A percentile compares a stretch with the other conserved stretches of the same genome.
Evolutionary conservation across 2,797 vertebrate species (phyloP).

Genomic region (Ambastaia sidthimunki): DNA sequence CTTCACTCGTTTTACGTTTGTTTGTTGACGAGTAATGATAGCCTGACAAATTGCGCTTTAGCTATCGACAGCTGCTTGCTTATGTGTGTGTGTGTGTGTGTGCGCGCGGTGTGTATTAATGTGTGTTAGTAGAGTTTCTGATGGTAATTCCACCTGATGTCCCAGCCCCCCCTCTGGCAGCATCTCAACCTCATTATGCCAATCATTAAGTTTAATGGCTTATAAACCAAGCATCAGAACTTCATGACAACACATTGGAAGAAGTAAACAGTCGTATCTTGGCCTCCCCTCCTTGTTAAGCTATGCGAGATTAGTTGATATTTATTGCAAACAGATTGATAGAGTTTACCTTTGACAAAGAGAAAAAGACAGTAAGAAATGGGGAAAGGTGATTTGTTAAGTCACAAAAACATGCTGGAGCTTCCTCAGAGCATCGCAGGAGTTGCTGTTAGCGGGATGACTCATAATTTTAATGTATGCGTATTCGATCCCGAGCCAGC

Average conservation of each 20-base stretch:
- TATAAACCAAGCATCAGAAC: slow-evolving; percentile 61
- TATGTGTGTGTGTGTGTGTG: slow-evolving; percentile 12
- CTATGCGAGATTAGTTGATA: slow-evolving; percentile 15
- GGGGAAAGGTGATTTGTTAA: slow-evolving; percentile 17
- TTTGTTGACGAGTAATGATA: slow-evolving; percentile 55
- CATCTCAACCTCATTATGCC: slow-evolving; percentile 81
- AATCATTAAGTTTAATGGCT: slow-evolving; percentile 78
- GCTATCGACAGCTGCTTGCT: slow-evolving; percentile 35
- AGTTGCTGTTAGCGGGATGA: slow-evolving; percentile 32
- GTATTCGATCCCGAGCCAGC: slow-evolving; percentile 16
- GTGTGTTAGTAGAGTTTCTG: slow-evolving; percentile 58
- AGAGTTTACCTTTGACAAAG: not conserved
- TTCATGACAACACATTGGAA: slow-evolving; percentile 41
- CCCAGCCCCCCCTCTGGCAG: slow-evolving; percentile 72
- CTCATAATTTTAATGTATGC: slow-evolving; percentile 35
- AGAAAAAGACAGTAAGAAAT: not conserved
- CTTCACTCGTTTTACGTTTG: slow-evolving; percentile 7
- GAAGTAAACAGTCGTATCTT: slow-evolving; percentile 47
- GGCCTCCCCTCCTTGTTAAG: not conserved
- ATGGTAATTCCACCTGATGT: slow-evolving; percentile 78
- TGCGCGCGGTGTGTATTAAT: slow-evolving; percentile 12
- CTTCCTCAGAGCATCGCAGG: slow-evolving; percentile 8
- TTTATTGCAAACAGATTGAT: not conserved
- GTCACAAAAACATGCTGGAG: not conserved
- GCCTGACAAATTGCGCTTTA: slow-evolving; percentile 24